Conservation (phyloP, 2,888 invertebrate genomes). For the Patella pellucida region DNA sequence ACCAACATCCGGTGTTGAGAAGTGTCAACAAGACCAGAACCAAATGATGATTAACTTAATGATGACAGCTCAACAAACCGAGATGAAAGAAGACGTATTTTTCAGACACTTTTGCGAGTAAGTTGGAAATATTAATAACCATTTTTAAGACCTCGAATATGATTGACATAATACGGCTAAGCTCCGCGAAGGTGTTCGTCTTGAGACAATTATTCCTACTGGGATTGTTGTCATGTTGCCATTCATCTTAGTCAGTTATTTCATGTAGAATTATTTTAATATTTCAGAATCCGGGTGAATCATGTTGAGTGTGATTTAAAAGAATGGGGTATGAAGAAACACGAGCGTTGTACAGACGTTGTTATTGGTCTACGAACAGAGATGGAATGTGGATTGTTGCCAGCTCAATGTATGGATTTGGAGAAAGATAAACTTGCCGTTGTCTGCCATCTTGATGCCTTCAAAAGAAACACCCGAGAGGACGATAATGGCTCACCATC, state of each 20-base stretch:
- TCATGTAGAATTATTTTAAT: background rate
- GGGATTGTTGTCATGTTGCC: background rate
- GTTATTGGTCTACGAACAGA: constrained; percentile 38
- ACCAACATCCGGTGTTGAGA: constrained; percentile 28
- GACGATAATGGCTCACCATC: background rate
- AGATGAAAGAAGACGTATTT: constrained; percentile 26
- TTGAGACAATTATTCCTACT: too few species aligned
- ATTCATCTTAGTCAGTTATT: background rate
- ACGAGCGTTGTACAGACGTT: constrained; percentile 32
- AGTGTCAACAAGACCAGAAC: constrained; percentile 27
- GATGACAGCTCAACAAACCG: constrained; percentile 25
- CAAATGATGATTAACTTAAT: constrained; percentile 27
- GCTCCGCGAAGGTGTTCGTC: too few species aligned
- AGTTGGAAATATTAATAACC: background rate
- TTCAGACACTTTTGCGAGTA: constrained; percentile 29
- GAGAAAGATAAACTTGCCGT: constrained; percentile 11
- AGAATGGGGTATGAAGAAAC: constrained; percentile 34
- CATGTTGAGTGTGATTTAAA: constrained; percentile 35
- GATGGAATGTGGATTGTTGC: constrained; percentile 38
- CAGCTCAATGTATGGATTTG: constrained; percentile 25
- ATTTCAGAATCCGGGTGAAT: constrained; percentile 26
- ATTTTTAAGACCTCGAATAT: background rate
- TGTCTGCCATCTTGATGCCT: constrained; percentile 17
- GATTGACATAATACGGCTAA: too few species aligned
- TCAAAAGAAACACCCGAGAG: background rate